Evolutionary conservation across 2,888 invertebrate species (phyloP), one percentile per base, ranked within the genome.

Genomic region (Callosobruchus maculatus): DNA sequence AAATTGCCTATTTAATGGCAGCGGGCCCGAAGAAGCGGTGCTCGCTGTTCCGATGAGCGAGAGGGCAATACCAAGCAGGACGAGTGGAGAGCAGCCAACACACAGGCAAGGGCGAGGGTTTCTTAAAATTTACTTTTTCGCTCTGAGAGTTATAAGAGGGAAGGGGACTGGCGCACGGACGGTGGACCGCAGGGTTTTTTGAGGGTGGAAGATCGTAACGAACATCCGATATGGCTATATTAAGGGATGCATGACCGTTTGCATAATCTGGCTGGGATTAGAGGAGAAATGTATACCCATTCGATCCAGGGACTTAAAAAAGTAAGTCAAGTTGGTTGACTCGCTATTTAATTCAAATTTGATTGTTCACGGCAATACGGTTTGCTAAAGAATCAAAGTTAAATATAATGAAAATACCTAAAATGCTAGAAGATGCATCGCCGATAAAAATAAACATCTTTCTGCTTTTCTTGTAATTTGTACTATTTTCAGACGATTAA

Each of bases 71-170:
- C 81, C 84, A 86, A 84, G 77, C 85, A 13, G 9, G 49, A 49
- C 49, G 49, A 49, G 83, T 83, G 83, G 86, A 82, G 78, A 83
- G 78, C 83, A 79, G 80, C 80, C 81, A 82, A 83, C 84, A 83
- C 83, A 79, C 83, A 79, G 80, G 80, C 81, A 82, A 83, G 84
- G 84, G 83, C 84, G 86, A 84, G 83, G 85, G 84, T 84, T 84
- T 85, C 85, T 85, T 85, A 85, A 85, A 85, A 85, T 87, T 87
- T 87, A 87, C 87, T 87, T 87, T 87, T 86, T 86, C 87, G 86
- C 86, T 86, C 85, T 85, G 85, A 86, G 86, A 87, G 87, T 87
- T 87, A 87, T 87, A 87, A 87, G 86, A 85, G 86, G 21, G 86
- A 85, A 84, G 82, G 84, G 83, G 80, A 68, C 20, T 21, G 68